Evolutionary conservation across 2,888 invertebrate species (phyloP), one percentile per base, ranked within the genome.

Genomic region (Caenorhabditis afra): DNA sequence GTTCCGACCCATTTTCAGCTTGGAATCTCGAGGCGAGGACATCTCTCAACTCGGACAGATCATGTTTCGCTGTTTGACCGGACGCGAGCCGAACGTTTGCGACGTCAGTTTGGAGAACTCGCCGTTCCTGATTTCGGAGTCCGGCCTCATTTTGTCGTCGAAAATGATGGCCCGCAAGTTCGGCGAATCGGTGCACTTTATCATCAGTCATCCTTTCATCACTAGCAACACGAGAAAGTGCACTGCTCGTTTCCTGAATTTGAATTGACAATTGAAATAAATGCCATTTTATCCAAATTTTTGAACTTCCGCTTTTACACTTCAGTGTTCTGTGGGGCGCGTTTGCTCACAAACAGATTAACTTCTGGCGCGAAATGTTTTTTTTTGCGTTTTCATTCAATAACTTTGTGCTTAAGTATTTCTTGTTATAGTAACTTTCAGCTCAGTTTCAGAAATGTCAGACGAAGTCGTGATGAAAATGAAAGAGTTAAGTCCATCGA

Each of bases 101-200:
- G 3, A 3, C 29, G 37, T 57, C 22, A 29, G 50, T 22, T 23
- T 53, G 14, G n/a, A 8, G 5, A 8, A 35, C 1, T 11, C 23
- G 14, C 68, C 61, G 10, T 68, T 64, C 50, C 20, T 45, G 10
- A 58, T 68, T 37, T 64, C 64, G 2, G 22, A 29, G 16, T 39
- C 68, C 11, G 76, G 57, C 14, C 8, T 76, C 7, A 44, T 52
- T 35, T 44, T 76, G 29, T 57, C 67, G 7, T 50, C 50, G 29
- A 76, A 70, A 65, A 68, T 76, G 76, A 76, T 76, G 76, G 68
- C 76, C 22, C 68, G 76, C 11, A 62, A 61, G 22, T 71, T 71
- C 57, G 41, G 71, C 44, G 71, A 71, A 50, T 57, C 71, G 0
- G 57, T 50, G 39, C 71, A 71, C 12, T 66, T 47, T 35, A 61